Conservation (phyloP, 2,888 invertebrate species). For the Baronia brevicornis region DNA sequence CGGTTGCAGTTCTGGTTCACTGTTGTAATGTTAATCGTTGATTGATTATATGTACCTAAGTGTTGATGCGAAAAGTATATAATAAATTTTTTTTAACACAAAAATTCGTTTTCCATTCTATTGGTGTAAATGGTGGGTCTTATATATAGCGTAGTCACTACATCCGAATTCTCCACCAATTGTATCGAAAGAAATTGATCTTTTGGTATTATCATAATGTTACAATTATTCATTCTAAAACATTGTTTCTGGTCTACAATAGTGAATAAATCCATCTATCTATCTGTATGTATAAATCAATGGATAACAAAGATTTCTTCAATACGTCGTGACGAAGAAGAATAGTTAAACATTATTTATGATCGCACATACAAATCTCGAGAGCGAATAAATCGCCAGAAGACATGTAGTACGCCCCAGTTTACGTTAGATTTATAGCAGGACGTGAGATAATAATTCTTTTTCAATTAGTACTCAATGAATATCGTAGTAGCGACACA, state of each 20-base stretch:
- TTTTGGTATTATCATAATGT: too few species aligned
- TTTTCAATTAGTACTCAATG: conserved; percentile 69
- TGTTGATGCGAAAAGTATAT: conserved; percentile 8
- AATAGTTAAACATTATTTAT: conserved; percentile 39
- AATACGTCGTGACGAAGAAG: conserved; percentile 5
- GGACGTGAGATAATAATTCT: conserved; percentile 51
- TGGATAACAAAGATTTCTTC: too few species aligned
- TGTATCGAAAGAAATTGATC: too few species aligned
- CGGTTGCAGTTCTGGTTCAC: conserved; percentile 29
- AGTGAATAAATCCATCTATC: too few species aligned
- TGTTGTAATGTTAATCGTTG: conserved; percentile 29
- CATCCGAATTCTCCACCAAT: too few species aligned
- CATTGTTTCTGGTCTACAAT: too few species aligned
- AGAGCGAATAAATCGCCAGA: conserved; percentile 26
- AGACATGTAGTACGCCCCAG: conserved; percentile 46
- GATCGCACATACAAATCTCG: conserved; percentile 31
- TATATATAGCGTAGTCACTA: too few species aligned
- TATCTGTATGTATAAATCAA: too few species aligned
- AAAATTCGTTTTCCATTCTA: too few species aligned
- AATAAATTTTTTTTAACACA: too few species aligned
- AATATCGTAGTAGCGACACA: conserved; percentile 43
- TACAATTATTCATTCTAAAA: too few species aligned
- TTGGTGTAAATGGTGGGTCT: too few species aligned
- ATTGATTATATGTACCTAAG: conserved; percentile 23
- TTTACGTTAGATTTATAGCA: conserved; percentile 64